These are phyloP conservation scores for Hesperophylax magnus DNA, from an alignment of 1,140 invertebrate genomes.

Conservation along the genomic window DNA sequence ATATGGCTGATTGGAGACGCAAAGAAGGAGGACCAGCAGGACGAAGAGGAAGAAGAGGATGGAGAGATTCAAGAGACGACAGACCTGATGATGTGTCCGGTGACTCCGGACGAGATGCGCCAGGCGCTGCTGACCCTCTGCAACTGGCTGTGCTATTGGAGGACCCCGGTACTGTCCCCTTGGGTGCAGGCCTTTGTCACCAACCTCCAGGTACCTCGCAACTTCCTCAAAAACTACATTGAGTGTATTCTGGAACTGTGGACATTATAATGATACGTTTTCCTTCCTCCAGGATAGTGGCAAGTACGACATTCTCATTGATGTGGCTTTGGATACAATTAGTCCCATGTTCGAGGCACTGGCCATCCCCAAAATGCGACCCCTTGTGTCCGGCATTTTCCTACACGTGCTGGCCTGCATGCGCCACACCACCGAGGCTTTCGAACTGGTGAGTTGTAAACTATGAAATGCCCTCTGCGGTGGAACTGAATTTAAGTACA, in stretches of 20 bases:
- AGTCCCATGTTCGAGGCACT: constrained; percentile 40
- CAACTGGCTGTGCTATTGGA: constrained; percentile 51
- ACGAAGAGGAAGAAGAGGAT: too few relatives aligned
- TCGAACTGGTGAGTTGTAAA: constrained; percentile 38
- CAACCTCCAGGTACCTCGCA: constrained; percentile 40
- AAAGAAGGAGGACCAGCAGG: too few relatives aligned
- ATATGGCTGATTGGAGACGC: constrained; percentile 17
- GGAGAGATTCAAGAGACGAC: too few relatives aligned
- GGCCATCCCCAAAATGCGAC: constrained; percentile 31
- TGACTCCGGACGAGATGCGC: constrained; percentile 19
- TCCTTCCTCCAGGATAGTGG: constrained; percentile 35
- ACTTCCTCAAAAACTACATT: too few relatives aligned
- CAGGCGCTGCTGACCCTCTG: constrained; percentile 45
- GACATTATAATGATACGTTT: too few relatives aligned
- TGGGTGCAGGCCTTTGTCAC: constrained; percentile 51
- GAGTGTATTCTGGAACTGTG: too few relatives aligned
- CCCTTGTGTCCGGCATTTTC: constrained; percentile 35
- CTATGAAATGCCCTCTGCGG: too few relatives aligned
- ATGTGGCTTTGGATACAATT: constrained; percentile 46
- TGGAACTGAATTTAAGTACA: too few relatives aligned
- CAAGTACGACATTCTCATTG: constrained; percentile 50
- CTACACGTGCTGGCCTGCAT: constrained; percentile 48
- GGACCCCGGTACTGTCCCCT: constrained; percentile 40
- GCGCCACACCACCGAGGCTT: constrained; percentile 41
- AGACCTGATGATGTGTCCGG: constrained; percentile 1